phyloP scores from a whole-genome alignment of 2,888 invertebrate species.

The Poecilobothrus nobilitatus region DNA sequence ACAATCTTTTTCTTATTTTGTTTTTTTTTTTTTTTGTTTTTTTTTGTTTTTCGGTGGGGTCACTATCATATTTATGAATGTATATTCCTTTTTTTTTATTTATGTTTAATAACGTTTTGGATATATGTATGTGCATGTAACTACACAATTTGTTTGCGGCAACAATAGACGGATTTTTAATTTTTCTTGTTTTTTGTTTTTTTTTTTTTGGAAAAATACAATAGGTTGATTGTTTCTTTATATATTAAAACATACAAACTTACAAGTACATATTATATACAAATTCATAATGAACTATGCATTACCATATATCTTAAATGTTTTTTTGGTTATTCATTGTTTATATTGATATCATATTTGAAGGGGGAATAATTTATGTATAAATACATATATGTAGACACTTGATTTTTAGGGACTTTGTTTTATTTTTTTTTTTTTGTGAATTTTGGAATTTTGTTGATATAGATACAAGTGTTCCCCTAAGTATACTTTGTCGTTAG shows the following conservation, averaged over 20 bases:
- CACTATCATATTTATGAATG: not conserved
- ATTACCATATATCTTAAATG: no score
- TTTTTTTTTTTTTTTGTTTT: no score
- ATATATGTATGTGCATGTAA: not conserved
- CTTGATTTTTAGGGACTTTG: not conserved
- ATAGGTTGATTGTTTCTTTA: not conserved
- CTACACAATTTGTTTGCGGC: not conserved
- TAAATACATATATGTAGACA: not conserved
- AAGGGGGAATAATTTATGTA: not conserved
- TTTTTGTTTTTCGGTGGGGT: not conserved
- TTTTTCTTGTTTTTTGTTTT: not conserved
- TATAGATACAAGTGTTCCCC: not conserved
- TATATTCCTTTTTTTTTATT: not conserved
- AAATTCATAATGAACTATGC: not conserved
- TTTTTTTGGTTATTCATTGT: not conserved
- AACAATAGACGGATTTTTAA: not conserved
- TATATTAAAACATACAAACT: not conserved
- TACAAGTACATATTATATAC: not conserved
- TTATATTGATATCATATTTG: not conserved
- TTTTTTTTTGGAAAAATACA: not conserved
- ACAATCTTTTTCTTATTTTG: not conserved
- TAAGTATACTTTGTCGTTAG: not conserved
- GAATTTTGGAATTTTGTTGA: not conserved
- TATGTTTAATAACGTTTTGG: not conserved
- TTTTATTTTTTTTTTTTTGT: not conserved